Conservation (phyloP, 2,113 vertebrate genomes). For the Paramisgurnus dabryanus region DNA sequence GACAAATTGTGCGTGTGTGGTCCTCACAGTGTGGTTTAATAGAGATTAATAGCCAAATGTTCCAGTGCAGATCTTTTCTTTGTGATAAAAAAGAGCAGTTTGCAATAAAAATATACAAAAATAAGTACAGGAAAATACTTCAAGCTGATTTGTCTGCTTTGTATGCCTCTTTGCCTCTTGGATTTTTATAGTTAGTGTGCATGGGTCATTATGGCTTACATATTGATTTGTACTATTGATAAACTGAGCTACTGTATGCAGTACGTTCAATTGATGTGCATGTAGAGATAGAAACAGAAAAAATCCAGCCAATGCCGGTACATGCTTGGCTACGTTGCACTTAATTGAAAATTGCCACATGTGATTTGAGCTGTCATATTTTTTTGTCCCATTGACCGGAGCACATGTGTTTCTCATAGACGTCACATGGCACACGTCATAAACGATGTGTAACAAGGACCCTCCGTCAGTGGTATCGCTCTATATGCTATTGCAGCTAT, state of each 20-base stretch:
- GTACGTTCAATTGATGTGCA: not conserved
- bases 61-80: not conserved
- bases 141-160: too few relatives aligned
- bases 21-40: conserved; percentile 8
- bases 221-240: not conserved
- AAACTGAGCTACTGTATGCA: not conserved
- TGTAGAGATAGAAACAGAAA: conserved; percentile 10
- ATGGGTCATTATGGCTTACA: not conserved
- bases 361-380: conserved; percentile 71
- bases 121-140: not conserved
- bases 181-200: not conserved
- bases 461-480: conserved; percentile 63
- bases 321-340: conserved; percentile 45
- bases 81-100: conserved; percentile 13
- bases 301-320: conserved; percentile 42
- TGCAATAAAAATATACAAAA: not conserved
- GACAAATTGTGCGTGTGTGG: conserved; percentile 46
- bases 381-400: conserved; percentile 63
- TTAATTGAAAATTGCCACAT: conserved; percentile 69
- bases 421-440: conserved; percentile 62
- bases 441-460: conserved; percentile 67
- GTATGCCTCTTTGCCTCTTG: too few relatives aligned
- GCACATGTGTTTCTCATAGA: conserved; percentile 75
- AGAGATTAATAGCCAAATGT: not conserved
- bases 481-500: conserved; percentile 66